These are phyloP conservation scores for Brachionus koreanus DNA, from an alignment of 1,140 invertebrate species.

Conservation along the genomic window DNA sequence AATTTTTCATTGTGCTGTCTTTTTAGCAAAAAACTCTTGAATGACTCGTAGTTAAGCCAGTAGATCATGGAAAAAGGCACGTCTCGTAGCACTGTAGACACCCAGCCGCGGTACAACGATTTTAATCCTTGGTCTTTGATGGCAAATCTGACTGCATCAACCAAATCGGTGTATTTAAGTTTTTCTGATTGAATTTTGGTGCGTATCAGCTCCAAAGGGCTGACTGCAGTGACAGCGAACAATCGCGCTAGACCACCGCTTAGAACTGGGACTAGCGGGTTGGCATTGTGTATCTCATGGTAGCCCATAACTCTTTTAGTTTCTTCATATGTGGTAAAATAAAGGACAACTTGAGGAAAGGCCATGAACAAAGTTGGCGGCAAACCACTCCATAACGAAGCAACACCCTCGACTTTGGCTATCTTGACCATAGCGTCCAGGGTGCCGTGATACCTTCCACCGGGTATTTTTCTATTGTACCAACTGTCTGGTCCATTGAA, in stretches of 20 bases:
- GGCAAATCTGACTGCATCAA: background rate
- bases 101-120: slow-evolving; percentile 22
- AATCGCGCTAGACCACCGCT: slow-evolving; percentile 26
- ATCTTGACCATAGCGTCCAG: slow-evolving; percentile 36
- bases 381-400: slow-evolving; percentile 29
- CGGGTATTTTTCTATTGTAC: slow-evolving; percentile 42
- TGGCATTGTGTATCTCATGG: background rate
- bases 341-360: slow-evolving; percentile 33
- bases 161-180: background rate
- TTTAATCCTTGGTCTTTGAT: background rate
- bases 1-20: background rate
- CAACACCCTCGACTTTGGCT: slow-evolving; percentile 33
- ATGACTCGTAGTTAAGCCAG: slow-evolving; percentile 34
- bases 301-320: background rate
- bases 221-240: background rate
- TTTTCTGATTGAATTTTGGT: slow-evolving; percentile 44
- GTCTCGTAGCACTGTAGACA: slow-evolving; percentile 29
- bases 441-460: slow-evolving; percentile 22
- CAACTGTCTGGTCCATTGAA: slow-evolving; percentile 37
- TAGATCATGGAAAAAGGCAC: slow-evolving; percentile 45
- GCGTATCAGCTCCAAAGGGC: slow-evolving; percentile 30
- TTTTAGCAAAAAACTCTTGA: slow-evolving; percentile 10
- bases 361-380: slow-evolving; percentile 31
- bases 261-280: background rate
- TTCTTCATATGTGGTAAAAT: slow-evolving; percentile 41